Percentiles rank a stretch among this genome's conserved stretches.
Conservation (phyloP, 92 coral and sea anemone genomes). For the Porites divaricata region DNA sequence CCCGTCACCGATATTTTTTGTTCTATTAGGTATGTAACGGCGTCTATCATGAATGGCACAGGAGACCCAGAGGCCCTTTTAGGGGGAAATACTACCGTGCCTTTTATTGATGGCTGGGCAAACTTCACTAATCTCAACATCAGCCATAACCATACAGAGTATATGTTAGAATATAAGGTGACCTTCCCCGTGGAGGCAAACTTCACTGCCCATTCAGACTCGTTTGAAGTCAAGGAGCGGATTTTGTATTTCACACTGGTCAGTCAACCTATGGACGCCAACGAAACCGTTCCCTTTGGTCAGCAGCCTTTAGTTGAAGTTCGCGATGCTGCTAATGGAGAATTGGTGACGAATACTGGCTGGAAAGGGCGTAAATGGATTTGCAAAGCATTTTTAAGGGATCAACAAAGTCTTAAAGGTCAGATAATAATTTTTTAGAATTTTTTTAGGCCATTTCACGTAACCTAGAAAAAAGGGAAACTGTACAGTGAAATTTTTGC, state of each 20-base stretch:
- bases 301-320: conserved; percentile 80
- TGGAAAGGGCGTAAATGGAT: conserved; percentile 93
- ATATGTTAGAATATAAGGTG: conserved; percentile 70
- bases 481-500: too few species aligned
- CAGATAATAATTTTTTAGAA: too few species aligned
- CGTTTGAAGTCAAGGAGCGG: conserved; percentile 76
- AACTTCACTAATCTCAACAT: conserved; percentile 80
- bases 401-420: conserved; percentile 61
- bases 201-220: conserved; percentile 44
- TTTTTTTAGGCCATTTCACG: too few species aligned
- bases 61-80: conserved; percentile 75
- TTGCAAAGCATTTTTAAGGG: conserved; percentile 58
- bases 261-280: conserved; percentile 66
- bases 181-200: conserved; percentile 66
- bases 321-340: conserved; percentile 84
- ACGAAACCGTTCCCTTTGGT: conserved; percentile 82
- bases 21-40: conserved; percentile 70
- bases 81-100: conserved; percentile 71
- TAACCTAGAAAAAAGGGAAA: too few species aligned
- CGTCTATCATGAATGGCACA: conserved; percentile 69
- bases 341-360: conserved; percentile 81
- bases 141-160: conserved; percentile 68
- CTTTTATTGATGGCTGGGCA: conserved; percentile 81
- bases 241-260: conserved; percentile 65
- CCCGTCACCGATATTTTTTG: too few species aligned